Base-by-base conservation (phyloP, 2,113 vertebrate species). In the Glaucidium brasilianum region DNA sequence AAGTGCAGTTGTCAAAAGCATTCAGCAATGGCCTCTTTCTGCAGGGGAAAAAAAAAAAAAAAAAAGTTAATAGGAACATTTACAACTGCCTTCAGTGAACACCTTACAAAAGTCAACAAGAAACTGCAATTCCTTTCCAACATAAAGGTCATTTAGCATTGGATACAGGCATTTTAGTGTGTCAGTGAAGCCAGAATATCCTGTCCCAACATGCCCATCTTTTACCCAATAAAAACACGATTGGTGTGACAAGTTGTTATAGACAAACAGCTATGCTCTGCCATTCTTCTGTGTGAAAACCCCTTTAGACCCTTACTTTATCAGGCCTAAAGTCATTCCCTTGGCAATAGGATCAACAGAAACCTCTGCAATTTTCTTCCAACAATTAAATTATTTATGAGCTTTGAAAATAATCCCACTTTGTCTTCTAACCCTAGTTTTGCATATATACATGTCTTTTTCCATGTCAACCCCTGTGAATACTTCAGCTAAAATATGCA, bases 351-450 rank as follows among this genome's bases (percentile, higher is more conserved):
- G 59, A 95, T 80, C 74, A 91, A 83, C 63, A 74, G 87, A 93
- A 95, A 79, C 27, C 81, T 87, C 60, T 73, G 37, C 55, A 71
- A 92, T 95, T 96, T 93, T 77, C 47, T 95, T 95, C 78, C 58
- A 90, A 76, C 30, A 55, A 45, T 90, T 94, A 94, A 91, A 96
- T 97, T 96, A 96, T 94, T 96, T 94, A 93, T 95, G 85, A 97
- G 71, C 63, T 88, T 94, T 80, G 93, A 85, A 96, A 97, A 94
- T 94, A 96, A 93, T 94, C 87, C 80, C 49, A 81, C 66, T 94
- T 93, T 92, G 90, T 91, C 91, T 94, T 92, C 91, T 94, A 91
- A 96, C 75, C 93, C 82, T 90, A 95, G 71, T 94, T 96, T 97
- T 97, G 95, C 94, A 92, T 91, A 91, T 84, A 94, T 95, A 90